phyloP scores from a whole-genome alignment of 2,888 invertebrate genomes.

The Heteropelma amictum region DNA sequence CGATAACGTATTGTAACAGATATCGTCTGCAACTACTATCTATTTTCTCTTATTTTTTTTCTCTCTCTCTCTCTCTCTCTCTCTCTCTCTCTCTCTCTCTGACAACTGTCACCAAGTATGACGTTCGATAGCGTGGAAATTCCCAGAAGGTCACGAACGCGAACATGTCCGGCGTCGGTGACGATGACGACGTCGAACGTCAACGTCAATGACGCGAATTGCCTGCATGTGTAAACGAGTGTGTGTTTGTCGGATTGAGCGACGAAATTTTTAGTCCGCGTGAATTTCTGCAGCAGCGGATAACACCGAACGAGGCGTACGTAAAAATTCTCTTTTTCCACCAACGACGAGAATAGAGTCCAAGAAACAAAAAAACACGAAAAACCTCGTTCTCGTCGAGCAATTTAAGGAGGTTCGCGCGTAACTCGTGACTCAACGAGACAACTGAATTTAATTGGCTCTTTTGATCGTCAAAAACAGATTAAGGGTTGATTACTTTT shows the following conservation, averaged over 20 bases:
- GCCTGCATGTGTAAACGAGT: background rate
- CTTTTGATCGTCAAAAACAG: too few species aligned
- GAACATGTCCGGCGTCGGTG: constrained; percentile 10
- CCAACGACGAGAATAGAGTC: constrained; percentile 44
- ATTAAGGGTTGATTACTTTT: too few species aligned
- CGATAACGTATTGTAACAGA: background rate
- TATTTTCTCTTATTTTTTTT: background rate
- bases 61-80: constrained; percentile 1
- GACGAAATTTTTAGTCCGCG: constrained; percentile 22
- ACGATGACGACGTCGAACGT: constrained; percentile 40
- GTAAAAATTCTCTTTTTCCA: constrained; percentile 8
- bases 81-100: background rate
- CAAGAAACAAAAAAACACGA: too few species aligned
- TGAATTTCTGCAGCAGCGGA: background rate
- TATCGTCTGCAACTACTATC: background rate
- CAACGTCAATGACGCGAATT: constrained; percentile 21
- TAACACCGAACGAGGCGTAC: background rate
- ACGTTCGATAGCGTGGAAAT: constrained; percentile 55
- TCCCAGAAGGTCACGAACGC: constrained; percentile 53
- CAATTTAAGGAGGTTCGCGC: too few species aligned
- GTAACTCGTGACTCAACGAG: too few species aligned
- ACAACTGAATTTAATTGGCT: too few species aligned
- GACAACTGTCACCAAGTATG: background rate
- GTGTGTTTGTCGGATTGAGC: constrained; percentile 6
- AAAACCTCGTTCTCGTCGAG: background rate